A percentile compares a stretch with the other conserved stretches of the same genome.
phyloP scores from a whole-genome alignment of 1,140 invertebrate species.

The Apis laboriosa region DNA sequence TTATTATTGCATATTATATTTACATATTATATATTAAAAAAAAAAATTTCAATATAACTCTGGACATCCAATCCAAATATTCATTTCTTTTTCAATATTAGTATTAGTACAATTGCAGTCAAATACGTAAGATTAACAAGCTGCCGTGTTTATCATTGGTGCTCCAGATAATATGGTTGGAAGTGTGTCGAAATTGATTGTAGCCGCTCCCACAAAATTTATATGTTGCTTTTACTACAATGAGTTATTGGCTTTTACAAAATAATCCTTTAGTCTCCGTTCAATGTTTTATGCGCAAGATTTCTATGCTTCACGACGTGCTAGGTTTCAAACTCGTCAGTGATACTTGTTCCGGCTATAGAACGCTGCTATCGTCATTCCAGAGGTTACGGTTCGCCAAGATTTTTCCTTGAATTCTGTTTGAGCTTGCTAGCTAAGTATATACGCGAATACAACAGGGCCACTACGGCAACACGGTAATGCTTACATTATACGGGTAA shows the following conservation, averaged over 20 bases:
- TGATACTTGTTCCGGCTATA: slow-evolving; percentile 57
- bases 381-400: neutral
- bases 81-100: neutral
- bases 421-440: slow-evolving; percentile 19
- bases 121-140: slow-evolving; percentile 33
- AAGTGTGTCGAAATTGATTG: slow-evolving; percentile 43
- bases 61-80: neutral
- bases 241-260: slow-evolving; percentile 62
- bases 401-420: slow-evolving; percentile 31
- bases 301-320: slow-evolving; percentile 55
- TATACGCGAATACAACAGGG: neutral
- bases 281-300: slow-evolving; percentile 28
- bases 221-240: slow-evolving; percentile 50
- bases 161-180: slow-evolving; percentile 22
- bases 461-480: slow-evolving; percentile 22
- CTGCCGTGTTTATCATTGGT: slow-evolving; percentile 37
- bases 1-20: too few relatives aligned
- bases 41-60: neutral
- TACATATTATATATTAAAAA: too few relatives aligned
- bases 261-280: slow-evolving; percentile 47
- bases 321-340: slow-evolving; percentile 44
- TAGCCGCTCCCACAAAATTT: slow-evolving; percentile 44
- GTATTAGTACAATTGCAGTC: neutral
- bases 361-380: slow-evolving; percentile 16
- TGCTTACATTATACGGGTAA: slow-evolving; percentile 51